Evolutionary conservation across 2,797 vertebrate species (phyloP), one percentile per base, ranked within the genome.

Genomic region (Molossus alvarezi): DNA sequence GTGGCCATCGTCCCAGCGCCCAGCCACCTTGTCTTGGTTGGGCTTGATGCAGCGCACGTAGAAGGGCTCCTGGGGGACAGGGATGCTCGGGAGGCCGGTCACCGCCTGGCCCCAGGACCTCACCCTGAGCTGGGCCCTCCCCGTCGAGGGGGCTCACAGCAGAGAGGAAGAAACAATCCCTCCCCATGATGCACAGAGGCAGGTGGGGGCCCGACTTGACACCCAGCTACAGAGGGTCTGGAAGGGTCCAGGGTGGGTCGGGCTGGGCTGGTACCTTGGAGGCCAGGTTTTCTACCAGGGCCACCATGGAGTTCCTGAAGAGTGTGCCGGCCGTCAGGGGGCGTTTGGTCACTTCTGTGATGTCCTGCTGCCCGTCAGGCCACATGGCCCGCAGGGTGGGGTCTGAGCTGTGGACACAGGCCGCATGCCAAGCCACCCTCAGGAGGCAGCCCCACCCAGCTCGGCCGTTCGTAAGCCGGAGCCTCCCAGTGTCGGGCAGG

Each of bases 291-390:
- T 99, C 99, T 91, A 99, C 99, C 90, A 99, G 96, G 2, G 99
- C 99, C 87, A 99, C 98, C 20, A 99, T 99, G 98, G 99, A 99
- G 98, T 99, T 99, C 98, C 99, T 99, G 98, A 99, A 99, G 98
- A 99, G 99, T 0, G 98, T 99, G 75, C 99, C 99, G 0, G 99
- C 99, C 0, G 99, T 99, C 96, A 99, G 98, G 0, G 99, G 99
- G 12, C 99, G 98, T 97, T 99, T 99, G 89, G 99, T 99, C 96
- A 99, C 99, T 97, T 99, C 99, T 0, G 99, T 99, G 98, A 99
- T 99, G 98, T 99, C 98, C 98, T 99, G 98, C 96, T 99, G 98
- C 29, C 99, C 99, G 0, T 99, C 99, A 0, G 99, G 99, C 99
- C 99, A 99, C 99, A 99, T 99, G 97, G 99, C 98, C 94, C 97